Conservation (phyloP, 2,113 vertebrate species). For the Podarcis raffonei region DNA sequence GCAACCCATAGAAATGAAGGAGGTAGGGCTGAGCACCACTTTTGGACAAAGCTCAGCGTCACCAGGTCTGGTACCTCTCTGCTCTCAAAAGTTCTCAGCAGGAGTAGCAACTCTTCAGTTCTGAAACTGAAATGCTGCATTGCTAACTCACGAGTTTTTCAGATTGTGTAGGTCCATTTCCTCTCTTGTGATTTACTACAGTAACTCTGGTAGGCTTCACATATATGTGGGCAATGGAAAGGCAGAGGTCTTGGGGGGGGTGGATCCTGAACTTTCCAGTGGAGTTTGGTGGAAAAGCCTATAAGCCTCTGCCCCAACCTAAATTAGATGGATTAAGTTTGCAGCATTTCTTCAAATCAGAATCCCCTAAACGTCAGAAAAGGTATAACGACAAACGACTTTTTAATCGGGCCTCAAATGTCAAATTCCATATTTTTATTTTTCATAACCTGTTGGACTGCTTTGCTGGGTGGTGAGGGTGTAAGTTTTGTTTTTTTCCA, state of each 20-base stretch:
- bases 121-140: not conserved
- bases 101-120: not conserved
- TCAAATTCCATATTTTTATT: not conserved
- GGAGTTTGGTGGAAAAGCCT: not conserved
- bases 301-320: not conserved
- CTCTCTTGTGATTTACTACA: not conserved
- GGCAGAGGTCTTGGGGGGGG: not conserved
- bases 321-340: constrained; percentile 5
- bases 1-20: not conserved
- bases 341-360: not conserved
- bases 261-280: not conserved
- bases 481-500: not conserved
- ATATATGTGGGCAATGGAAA: not conserved
- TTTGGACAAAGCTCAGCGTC: not conserved
- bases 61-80: not conserved
- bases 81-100: not conserved
- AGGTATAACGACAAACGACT: not conserved
- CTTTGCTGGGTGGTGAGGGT: not conserved
- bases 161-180: not conserved
- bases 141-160: not conserved
- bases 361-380: not conserved
- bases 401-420: not conserved
- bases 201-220: not conserved
- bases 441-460: not conserved
- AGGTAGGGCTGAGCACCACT: not conserved